Base-by-base conservation (phyloP, 2,888 invertebrate genomes). In the Drosophila greeni region DNA sequence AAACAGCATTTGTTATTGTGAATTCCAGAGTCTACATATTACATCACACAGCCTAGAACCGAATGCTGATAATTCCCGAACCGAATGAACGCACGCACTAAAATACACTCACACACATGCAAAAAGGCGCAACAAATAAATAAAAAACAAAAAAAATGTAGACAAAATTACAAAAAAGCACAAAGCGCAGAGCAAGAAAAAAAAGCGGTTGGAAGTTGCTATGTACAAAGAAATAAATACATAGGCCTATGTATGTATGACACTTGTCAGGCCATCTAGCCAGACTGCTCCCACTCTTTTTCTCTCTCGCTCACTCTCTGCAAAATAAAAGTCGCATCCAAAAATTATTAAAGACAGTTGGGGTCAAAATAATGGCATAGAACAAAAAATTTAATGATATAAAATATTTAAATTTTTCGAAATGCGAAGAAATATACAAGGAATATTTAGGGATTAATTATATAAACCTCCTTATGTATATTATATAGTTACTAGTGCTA, bases 61-160 rank as follows among this genome's bases (percentile, higher is more conserved):
- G 23, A 55, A 64, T 57, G 65, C 70, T 69, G 77, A 82, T 79
- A 75, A 73, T 72, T 72, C 33, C 29, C 23, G 6, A 54, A 51
- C 16, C n/a, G 11, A 60, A 47, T 37, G 43, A 53, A 18, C 8
- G 9, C 1, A 16, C 39, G 39, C n/a, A 66, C 20, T 37, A 29
- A 66, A 20, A 43, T 23, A 49, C 40, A 60, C 51, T 52, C 37
- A 37, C 14, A 64, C 49, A 45, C 42, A 40, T 20, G 16, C 5
- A 52, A 53, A 68, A 70, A 66, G 65, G 75, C 73, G 76, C 69
- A 74, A 65, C 62, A 64, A 68, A 74, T 64, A 68, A 72, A 55
- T 62, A 66, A 24, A 60, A 53, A 43, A 24, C 57, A 53, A 43
- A 54, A 43, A 52, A 53, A 52, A 53, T 42, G 34, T 36, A 39